These are phyloP conservation scores for Empis livida DNA, from an alignment of 2,888 invertebrate genomes.

Conservation along the genomic window DNA sequence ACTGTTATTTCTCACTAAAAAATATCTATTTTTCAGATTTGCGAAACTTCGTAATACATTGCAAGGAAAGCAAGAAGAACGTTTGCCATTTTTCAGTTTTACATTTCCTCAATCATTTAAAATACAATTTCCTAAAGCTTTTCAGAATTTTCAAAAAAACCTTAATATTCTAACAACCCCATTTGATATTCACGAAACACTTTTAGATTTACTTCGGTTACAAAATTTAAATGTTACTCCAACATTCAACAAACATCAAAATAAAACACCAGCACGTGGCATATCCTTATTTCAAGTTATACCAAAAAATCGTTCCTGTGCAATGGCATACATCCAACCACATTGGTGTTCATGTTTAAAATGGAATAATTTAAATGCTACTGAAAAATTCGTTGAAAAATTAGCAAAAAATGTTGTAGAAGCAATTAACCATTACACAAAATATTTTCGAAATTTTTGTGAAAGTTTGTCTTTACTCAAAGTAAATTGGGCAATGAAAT, in stretches of 20 bases:
- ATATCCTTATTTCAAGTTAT: slow-evolving; percentile 41
- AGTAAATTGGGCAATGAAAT: too few species aligned
- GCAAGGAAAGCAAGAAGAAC: too few species aligned
- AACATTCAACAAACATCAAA: neutral
- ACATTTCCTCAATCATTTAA: slow-evolving; percentile 60
- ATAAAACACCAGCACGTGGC: slow-evolving; percentile 17
- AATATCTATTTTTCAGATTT: too few species aligned
- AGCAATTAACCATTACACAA: too few species aligned
- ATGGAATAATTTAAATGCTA: slow-evolving; percentile 46
- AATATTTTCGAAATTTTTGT: too few species aligned
- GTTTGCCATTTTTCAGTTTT: slow-evolving; percentile 76
- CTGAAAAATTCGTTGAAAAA: too few species aligned
- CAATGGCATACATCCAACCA: slow-evolving; percentile 78
- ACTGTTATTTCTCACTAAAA: too few species aligned
- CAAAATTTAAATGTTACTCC: too few species aligned
- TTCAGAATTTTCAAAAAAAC: slow-evolving; percentile 50
- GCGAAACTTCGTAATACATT: too few species aligned
- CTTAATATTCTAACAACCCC: slow-evolving; percentile 63
- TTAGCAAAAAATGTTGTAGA: too few species aligned
- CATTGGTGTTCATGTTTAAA: slow-evolving; percentile 92
- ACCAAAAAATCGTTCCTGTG: slow-evolving; percentile 63
- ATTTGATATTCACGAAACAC: slow-evolving; percentile 76
- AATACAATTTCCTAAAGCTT: slow-evolving; percentile 43
- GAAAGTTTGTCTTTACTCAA: too few species aligned
- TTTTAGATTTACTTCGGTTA: slow-evolving; percentile 39